Percentiles rank a stretch among this genome's conserved stretches.
phyloP scores from a whole-genome alignment of 2,888 invertebrate species.

The Osedax fenrisi region DNA sequence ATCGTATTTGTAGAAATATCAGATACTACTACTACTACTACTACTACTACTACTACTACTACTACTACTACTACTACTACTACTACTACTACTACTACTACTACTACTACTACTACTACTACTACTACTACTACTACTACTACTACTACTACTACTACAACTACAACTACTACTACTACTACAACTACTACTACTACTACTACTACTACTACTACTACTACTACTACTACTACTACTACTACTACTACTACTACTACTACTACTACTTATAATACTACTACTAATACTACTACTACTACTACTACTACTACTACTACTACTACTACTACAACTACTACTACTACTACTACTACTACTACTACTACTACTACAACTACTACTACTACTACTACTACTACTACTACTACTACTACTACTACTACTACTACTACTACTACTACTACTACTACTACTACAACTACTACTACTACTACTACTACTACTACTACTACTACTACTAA shows the following conservation, averaged over 20 bases:
- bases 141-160: constrained; percentile 14
- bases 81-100: constrained; percentile 13
- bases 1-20: background rate
- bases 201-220: constrained; percentile 16
- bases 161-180: constrained; percentile 13
- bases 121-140: constrained; percentile 13
- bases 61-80: constrained; percentile 16
- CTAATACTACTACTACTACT: constrained; percentile 12
- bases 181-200: constrained; percentile 13
- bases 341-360: constrained; percentile 13
- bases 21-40: constrained; percentile 9
- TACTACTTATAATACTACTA: constrained; percentile 5
- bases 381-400: constrained; percentile 16
- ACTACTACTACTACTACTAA: constrained; percentile 6
- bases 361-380: constrained; percentile 13
- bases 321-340: constrained; percentile 8
- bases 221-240: constrained; percentile 14
- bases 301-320: constrained; percentile 11
- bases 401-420: constrained; percentile 13
- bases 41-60: constrained; percentile 16
- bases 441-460: constrained; percentile 14
- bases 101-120: constrained; percentile 8
- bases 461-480: constrained; percentile 11
- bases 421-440: constrained; percentile 13
- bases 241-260: constrained; percentile 13